Evolutionary conservation across 2,797 vertebrate genomes (phyloP), one percentile per base, ranked within the genome.

Genomic region (Linurgus olivaceus): DNA sequence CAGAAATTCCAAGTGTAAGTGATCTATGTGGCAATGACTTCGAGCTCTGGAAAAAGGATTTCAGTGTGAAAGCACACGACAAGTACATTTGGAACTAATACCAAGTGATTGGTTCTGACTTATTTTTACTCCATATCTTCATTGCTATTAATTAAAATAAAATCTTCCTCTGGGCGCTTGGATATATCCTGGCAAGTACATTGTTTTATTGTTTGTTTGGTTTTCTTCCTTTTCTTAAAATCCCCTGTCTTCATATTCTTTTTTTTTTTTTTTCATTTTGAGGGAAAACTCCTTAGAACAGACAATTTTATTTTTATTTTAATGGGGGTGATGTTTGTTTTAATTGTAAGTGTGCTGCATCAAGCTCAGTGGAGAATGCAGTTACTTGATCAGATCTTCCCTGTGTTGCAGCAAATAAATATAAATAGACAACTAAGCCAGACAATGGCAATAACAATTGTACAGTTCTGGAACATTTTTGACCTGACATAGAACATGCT

Each of bases 61-160:
- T 87, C 12, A 51, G 37, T 80, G 54, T 76, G 52, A 79, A 96
- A 96, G 81, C 18, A 93, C 50, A 66, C 86, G 67, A 57, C 25
- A 52, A 58, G 37, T 76, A 38, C 63, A 57, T 95, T 96, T 91
- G 75, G 92, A 77, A 42, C 7, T 91, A 86, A 78, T 68, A 37
- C 31, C 7, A 40, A 67, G 40, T 47, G 65, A 54, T 89, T 91
- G 13, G 8, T 37, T 83, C 44, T 86, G 83, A 65, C n/a, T 89
- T 96, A 77, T n/a, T 10, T 61, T 31, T 95, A 28, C 23, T 94
- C 35, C 50, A 7, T 86, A 55, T 75, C 12, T 67, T 79, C 71
- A 50, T n/a, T 45, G 51, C 50, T 52, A 74, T 92, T 96, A 95
- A 89, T 95, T 90, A 94, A 94, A 94, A 52, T 51, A 63, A 91